A percentile compares a stretch with the other conserved stretches of the same genome.
Evolutionary conservation across 2,113 vertebrate genomes (phyloP).

Genomic region (Lepus europaeus): DNA sequence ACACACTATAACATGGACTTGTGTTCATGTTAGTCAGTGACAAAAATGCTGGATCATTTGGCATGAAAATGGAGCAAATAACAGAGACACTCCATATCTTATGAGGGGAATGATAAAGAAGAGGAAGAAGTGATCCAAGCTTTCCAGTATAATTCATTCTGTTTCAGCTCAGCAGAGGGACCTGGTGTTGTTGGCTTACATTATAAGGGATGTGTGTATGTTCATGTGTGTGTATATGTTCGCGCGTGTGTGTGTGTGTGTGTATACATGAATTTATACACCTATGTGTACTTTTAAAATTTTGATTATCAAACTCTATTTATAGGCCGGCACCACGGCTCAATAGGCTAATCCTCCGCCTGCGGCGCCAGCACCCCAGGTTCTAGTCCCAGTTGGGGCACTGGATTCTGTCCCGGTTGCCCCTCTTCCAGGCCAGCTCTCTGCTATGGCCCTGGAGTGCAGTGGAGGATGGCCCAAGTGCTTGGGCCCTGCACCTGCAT

Average conservation of each 20-base stretch:
- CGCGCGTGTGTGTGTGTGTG: neutral
- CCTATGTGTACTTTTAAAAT: neutral
- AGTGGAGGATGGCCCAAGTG: too few species aligned
- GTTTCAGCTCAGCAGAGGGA: neutral
- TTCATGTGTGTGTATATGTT: neutral
- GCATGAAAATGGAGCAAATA: neutral
- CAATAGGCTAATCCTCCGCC: too few species aligned
- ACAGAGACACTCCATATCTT: neutral
- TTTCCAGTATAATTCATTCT: neutral
- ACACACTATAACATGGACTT: neutral
- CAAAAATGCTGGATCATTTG: neutral
- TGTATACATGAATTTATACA: neutral
- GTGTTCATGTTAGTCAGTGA: neutral
- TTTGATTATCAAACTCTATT: neutral
- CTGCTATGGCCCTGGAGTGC: too few species aligned
- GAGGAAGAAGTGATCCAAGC: neutral
- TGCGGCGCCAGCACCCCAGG: too few species aligned
- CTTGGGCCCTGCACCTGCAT: too few species aligned
- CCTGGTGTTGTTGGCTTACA: neutral
- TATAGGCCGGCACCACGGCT: too few species aligned
- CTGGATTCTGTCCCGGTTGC: too few species aligned
- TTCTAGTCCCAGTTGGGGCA: too few species aligned
- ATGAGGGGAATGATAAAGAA: constrained; percentile 12
- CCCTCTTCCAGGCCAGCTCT: too few species aligned
- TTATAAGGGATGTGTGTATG: neutral